Base-by-base conservation (phyloP, 2,113 vertebrate species). In the Bothrops jararaca region DNA sequence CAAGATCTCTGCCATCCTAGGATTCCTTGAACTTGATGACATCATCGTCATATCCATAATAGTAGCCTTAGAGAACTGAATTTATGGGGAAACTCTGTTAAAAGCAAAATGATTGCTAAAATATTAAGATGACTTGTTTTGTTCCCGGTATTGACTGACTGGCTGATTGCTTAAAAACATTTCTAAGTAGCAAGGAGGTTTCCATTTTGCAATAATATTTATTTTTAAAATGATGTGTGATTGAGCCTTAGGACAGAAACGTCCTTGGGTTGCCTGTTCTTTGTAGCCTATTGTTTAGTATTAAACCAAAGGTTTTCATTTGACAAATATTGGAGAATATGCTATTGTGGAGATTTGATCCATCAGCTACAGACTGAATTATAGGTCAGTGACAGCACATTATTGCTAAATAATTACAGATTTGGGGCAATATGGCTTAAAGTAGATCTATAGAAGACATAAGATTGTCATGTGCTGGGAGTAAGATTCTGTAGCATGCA, bases 391-490 rank as follows among this genome's bases (percentile, higher is more conserved):
- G n/a, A 88, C 86, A 85, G 53, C 42, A 58, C 69, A 58, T 89
- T 86, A 89, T 85, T 23, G 42, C 89, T 50, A 74, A 85, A 39
- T 69, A 89, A 80, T 42, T 92, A 89, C 88, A 29, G 13, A 86
- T 92, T 92, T 58, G 69, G 57, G 29, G 69, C 29, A n/a, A 92
- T 34, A 86, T 90, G 88, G 60, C 45, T 92, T 86, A 89, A 90
- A 92, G 20, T 80, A 92, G n/a, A 3, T 74, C 42, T 53, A 13
- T 90, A 86, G 39, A 54, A 39, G 87, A 54, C 50, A 89, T 56
- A 60, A 60, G 45, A 9, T 22, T 90, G 54, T 90, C 92, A 90
- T n/a, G n/a, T 12, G 54, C 54, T 53, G 34, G 74, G 90, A 89
- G 34, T 58, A 64, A 89, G 48, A 20, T 85, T 45, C 48, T 64